Evolutionary conservation across 2,113 vertebrate species (phyloP).

Genomic region (Pseudorasbora parva): DNA sequence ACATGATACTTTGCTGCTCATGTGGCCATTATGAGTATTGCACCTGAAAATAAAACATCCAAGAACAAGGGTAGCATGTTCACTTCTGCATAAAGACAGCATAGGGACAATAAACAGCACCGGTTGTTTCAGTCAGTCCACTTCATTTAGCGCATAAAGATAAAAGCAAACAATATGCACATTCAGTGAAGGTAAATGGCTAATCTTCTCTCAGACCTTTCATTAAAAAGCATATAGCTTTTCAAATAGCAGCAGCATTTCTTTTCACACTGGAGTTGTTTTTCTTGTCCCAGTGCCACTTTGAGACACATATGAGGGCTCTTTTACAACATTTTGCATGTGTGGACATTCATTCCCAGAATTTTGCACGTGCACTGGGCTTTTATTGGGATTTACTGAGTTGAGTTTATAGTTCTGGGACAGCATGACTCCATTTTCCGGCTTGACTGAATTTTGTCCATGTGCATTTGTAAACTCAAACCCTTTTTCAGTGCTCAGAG

Average conservation of each 20-base stretch:
- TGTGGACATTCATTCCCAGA: not conserved
- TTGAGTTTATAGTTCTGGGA: slow-evolving; percentile 25
- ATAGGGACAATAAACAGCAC: slow-evolving; percentile 7
- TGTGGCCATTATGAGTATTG: not conserved
- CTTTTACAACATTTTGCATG: not conserved
- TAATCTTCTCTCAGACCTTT: not conserved
- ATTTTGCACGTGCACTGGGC: not conserved
- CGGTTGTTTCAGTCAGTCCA: not conserved
- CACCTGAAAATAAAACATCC: not conserved
- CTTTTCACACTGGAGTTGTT: slow-evolving; percentile 53
- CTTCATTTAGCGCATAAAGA: not conserved
- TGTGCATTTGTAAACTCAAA: not conserved
- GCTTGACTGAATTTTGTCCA: slow-evolving; percentile 26
- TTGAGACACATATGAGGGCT: not conserved
- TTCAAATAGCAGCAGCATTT: slow-evolving; percentile 6
- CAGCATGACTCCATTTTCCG: slow-evolving; percentile 27
- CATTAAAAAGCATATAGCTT: not conserved
- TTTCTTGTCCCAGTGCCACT: slow-evolving; percentile 32
- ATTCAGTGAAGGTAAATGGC: not conserved
- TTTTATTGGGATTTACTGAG: not conserved
- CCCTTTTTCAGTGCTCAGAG: not conserved
- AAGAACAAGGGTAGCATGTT: not conserved
- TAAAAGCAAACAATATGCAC: not conserved
- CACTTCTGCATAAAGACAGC: not conserved
- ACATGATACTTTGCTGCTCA: not conserved